A percentile compares a stretch with the other conserved stretches of the same genome.
Conservation (phyloP, 2,113 vertebrate genomes). For the Muntiacus reevesi region DNA sequence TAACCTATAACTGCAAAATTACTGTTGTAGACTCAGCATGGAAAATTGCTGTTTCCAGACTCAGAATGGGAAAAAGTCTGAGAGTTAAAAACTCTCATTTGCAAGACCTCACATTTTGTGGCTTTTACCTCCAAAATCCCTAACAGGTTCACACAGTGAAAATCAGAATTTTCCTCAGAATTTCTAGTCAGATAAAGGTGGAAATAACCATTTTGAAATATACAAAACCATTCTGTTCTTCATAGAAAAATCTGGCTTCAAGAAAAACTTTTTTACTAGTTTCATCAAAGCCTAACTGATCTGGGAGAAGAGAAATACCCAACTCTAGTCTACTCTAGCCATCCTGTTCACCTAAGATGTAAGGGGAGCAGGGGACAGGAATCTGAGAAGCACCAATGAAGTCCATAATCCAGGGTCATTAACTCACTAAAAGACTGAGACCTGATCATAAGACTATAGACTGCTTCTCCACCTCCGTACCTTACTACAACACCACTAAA, state of each 20-base stretch:
- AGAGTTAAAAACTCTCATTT: not conserved
- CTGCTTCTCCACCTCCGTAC: not conserved
- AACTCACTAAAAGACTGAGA: not conserved
- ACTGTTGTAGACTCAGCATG: not conserved
- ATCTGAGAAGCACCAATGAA: not conserved
- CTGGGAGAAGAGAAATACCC: not conserved
- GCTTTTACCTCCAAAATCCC: not conserved
- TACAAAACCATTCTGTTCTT: not conserved
- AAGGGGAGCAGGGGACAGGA: not conserved
- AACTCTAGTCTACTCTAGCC: not conserved
- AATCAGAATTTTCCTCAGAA: not conserved
- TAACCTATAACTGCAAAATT: not conserved
- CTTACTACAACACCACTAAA: not conserved
- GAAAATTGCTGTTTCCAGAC: not conserved
- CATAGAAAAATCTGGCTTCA: not conserved
- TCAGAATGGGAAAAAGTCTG: not conserved
- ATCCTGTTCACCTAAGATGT: not conserved
- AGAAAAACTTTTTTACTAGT: not conserved
- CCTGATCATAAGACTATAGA: not conserved
- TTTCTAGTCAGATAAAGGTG: not conserved
- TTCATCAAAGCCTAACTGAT: not conserved
- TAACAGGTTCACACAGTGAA: not conserved
- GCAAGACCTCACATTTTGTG: not conserved
- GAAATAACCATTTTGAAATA: not conserved
- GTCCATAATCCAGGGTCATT: not conserved